These are phyloP conservation scores for Anhinga anhinga DNA, from an alignment of 2,113 vertebrate genomes.

Conservation along the genomic window DNA sequence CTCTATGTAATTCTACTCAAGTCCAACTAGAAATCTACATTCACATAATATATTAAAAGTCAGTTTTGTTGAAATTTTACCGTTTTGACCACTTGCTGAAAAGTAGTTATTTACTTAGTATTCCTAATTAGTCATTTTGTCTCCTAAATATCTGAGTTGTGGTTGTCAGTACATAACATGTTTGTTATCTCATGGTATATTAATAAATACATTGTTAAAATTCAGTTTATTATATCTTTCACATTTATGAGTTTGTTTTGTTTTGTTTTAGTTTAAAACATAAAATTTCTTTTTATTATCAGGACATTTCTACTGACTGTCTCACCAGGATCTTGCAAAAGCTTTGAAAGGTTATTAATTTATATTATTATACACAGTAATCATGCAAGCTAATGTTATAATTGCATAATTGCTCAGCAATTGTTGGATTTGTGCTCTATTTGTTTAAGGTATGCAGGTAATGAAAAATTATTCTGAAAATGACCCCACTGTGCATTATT, in stretches of 20 bases:
- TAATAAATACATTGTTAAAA: not conserved
- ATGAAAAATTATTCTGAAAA: not conserved
- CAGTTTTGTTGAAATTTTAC: not conserved
- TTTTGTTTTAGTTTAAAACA: not conserved
- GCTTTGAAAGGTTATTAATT: not conserved
- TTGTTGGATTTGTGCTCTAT: not conserved
- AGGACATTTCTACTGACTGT: not conserved
- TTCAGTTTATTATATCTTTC: not conserved
- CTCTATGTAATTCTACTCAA: not conserved
- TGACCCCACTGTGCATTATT: not conserved
- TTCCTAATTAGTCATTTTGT: not conserved
- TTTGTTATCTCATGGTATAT: not conserved
- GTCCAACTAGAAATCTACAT: not conserved
- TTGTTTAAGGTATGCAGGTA: not conserved
- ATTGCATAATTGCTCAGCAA: not conserved
- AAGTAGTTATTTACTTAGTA: not conserved
- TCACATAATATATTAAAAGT: not conserved
- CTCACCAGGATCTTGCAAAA: not conserved
- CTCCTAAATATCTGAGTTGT: not conserved
- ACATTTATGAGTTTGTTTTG: not conserved
- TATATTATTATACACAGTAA: not conserved
- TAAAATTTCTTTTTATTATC: not conserved
- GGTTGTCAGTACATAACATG: not conserved
- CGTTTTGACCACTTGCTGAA: not conserved
- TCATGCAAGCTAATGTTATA: not conserved